Evolutionary conservation across 2,888 invertebrate genomes (phyloP), one percentile per base, ranked within the genome.

Genomic region (Sinhomidia bicolor): DNA sequence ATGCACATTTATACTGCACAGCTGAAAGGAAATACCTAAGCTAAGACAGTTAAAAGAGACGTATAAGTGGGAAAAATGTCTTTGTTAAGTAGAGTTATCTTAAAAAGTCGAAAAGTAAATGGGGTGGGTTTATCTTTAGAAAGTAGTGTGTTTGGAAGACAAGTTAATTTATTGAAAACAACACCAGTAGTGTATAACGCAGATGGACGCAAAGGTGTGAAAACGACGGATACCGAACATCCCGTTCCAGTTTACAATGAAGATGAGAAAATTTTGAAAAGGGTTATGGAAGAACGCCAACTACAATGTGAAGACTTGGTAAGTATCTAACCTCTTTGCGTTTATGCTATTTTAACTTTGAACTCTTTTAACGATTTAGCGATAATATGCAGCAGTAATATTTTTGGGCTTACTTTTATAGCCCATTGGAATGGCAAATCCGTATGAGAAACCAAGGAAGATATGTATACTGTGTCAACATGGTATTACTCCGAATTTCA

Each of bases 391-490:
- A n/a, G n/a, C n/a, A n/a, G n/a, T n/a, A n/a, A n/a, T n/a, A n/a
- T n/a, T n/a, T n/a, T n/a, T n/a, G n/a, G n/a, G n/a, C 23, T 12
- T 29, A 29, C 14, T 54, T 71, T 71, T 71, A 36, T 83, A 92
- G 91, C 90, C 92, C 0, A 78, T 88, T 20, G 87, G 84, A 26
- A 96, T 97, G 93, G 93, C 95, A 89, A 97, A 98, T 94, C 99
- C 99, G 0, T 99, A 95, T 93, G 95, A 95, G 93, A 96, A 96
- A 92, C 96, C 97, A 90, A 95, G 94, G 89, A 94, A 94, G 26
- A 93, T 95, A 91, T 99, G 99, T 93, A 95, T 99, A 91, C 94
- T 99, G 10, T 99, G 99, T 93, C 96, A 96, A 94, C 93, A 96
- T 89, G 95, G 96, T 44, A 96, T 99, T n/a, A 95, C 95, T 0